Evolutionary conservation across 2,888 invertebrate species (phyloP).

Genomic region (Hypomecis punctinalis): DNA sequence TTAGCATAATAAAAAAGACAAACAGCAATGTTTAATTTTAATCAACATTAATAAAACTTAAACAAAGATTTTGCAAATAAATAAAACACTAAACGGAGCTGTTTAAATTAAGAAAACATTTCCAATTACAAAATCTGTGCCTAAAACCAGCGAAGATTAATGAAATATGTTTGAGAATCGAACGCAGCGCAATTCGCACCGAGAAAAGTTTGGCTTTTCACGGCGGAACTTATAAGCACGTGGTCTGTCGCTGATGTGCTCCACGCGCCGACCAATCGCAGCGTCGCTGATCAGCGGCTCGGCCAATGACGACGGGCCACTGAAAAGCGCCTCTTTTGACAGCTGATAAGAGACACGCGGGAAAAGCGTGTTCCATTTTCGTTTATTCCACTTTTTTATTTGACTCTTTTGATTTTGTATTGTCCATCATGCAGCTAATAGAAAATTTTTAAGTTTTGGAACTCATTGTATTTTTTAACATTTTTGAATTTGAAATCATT

Average conservation of each 20-base stretch:
- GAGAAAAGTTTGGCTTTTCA: constrained; percentile 70
- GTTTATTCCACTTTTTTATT: constrained; percentile 20
- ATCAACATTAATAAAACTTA: too few relatives aligned
- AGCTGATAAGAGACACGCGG: constrained; percentile 75
- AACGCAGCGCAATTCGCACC: constrained; percentile 32
- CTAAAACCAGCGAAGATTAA: not conserved
- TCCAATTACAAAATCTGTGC: not conserved
- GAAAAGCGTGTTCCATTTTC: constrained; percentile 42
- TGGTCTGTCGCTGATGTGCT: constrained; percentile 80
- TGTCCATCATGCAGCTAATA: too few relatives aligned
- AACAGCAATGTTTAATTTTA: too few relatives aligned
- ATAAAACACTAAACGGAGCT: constrained; percentile 11
- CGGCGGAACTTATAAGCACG: constrained; percentile 81
- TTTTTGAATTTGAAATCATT: too few relatives aligned
- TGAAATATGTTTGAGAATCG: constrained; percentile 26
- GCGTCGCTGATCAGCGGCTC: constrained; percentile 72
- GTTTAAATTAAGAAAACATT: constrained; percentile 14
- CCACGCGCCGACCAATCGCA: constrained; percentile 71
- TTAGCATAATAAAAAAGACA: not conserved
- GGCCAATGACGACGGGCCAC: constrained; percentile 68
- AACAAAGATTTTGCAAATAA: constrained; percentile 11
- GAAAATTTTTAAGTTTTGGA: not conserved
- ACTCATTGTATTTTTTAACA: too few relatives aligned
- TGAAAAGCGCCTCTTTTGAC: constrained; percentile 73
- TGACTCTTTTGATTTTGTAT: not conserved